Evolutionary conservation across 1,140 invertebrate genomes (phyloP).

Genomic region (Dreissena polymorpha): DNA sequence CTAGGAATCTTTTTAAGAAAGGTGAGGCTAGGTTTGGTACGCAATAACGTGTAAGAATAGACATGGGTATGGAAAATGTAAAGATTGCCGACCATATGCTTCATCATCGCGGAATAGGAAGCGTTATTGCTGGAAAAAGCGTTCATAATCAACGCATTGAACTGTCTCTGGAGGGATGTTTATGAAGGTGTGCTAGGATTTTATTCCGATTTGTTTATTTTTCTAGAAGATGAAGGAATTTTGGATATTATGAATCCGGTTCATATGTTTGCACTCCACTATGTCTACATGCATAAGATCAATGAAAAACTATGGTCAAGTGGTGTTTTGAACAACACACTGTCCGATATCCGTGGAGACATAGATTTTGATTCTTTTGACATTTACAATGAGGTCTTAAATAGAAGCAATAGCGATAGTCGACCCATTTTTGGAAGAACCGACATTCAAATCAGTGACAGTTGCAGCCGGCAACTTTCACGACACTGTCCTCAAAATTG

Average conservation of each 20-base stretch:
- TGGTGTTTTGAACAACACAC: constrained; percentile 18
- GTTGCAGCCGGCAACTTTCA: too few species aligned
- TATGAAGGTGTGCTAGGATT: constrained; percentile 44
- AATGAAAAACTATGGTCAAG: constrained; percentile 44
- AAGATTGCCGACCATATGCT: constrained; percentile 14
- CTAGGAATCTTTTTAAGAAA: constrained; percentile 10
- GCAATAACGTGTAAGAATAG: constrained; percentile 14
- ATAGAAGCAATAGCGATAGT: too few species aligned
- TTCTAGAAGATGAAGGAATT: constrained; percentile 55
- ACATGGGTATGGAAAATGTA: constrained; percentile 23
- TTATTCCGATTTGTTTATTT: constrained; percentile 53
- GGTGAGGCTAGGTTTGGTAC: neutral
- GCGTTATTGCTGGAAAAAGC: constrained; percentile 17
- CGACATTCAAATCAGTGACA: too few species aligned
- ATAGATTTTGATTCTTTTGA: too few species aligned
- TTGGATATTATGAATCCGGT: constrained; percentile 32
- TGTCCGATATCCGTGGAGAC: too few species aligned
- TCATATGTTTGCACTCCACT: constrained; percentile 42
- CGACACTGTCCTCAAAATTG: too few species aligned
- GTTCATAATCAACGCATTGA: constrained; percentile 18
- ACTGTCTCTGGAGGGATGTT: constrained; percentile 37
- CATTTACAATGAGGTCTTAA: too few species aligned
- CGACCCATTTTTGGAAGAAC: too few species aligned
- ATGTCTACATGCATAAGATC: constrained; percentile 42
- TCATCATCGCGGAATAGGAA: neutral